Base-by-base conservation (phyloP, 1,140 invertebrate species). In the Geopemphigus sp. region DNA sequence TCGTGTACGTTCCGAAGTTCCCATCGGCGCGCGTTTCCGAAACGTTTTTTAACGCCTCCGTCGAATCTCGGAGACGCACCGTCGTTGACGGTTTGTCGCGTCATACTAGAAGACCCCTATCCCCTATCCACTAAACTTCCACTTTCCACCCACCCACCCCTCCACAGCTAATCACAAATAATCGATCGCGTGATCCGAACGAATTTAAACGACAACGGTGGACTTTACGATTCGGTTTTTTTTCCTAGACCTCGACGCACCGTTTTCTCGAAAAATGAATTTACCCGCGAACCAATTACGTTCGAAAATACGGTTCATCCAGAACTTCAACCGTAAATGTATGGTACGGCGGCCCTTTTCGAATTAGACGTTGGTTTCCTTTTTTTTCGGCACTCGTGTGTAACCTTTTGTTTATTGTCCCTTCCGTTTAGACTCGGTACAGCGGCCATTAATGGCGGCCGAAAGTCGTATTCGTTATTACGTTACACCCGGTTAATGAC, bases 381-480 rank as follows among this genome's bases (percentile, higher is more conserved):
- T 54, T 54, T 54, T 54, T 54, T 54, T 54, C 19, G 15, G n/a
- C n/a, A n/a, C 32, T 3, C 32, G 32, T 39, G 32, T 39, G 8
- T 11, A 47, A 47, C n/a, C n/a, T 50, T 68, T 50, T 50, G 39
- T 68, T 68, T 68, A 68, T 50, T 50, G 15, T 50, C 14, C 45
- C 24, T 47, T 68, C n/a, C 24, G 15, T 50, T 24, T 26, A 50
- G 47, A 50, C 50, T 24, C 47, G n/a, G 22, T 12, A 15, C 14
- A 6, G 24, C 8, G 1, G 47, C 29, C 15, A 12, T 50, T 47
- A 68, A 68, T 24, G 24, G 5, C 6, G 45, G 22, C 22, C 39
- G 0, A 68, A 68, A 66, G n/a, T 68, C 22, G 1, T 68, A 50
- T 68, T 24, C 22, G 12, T 68, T 68, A 68, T 17, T 50, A 50